These are phyloP conservation scores for Hormiphora californensis DNA, from an alignment of 37 sponge, comb jelly and placozoan species.

Conservation along the genomic window DNA sequence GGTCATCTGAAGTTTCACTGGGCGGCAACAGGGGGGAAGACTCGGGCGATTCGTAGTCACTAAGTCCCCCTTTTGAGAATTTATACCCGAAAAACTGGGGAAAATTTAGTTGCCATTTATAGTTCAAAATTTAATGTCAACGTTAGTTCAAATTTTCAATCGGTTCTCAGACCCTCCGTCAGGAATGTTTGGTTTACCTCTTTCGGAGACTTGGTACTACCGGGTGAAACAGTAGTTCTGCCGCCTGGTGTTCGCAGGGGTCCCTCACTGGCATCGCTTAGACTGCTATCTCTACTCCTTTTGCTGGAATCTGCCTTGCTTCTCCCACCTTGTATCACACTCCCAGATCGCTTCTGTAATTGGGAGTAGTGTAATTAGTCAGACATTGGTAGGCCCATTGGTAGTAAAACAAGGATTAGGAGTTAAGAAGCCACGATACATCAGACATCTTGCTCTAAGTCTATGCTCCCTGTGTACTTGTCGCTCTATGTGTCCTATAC, in stretches of 20 bases:
- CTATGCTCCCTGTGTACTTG: too few relatives aligned
- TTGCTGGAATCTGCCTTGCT: neutral
- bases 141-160: too few relatives aligned
- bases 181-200: neutral
- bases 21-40: neutral
- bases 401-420: too few relatives aligned
- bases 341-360: too few relatives aligned
- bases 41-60: slow-evolving; percentile 13
- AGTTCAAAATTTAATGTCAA: neutral
- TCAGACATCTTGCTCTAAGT: too few relatives aligned
- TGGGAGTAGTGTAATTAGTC: too few relatives aligned
- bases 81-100: slow-evolving; percentile 26
- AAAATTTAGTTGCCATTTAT: neutral
- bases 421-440: too few relatives aligned
- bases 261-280: slow-evolving; percentile 22
- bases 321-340: neutral
- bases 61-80: neutral
- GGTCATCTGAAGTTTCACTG: slow-evolving; percentile 14
- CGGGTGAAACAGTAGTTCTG: neutral
- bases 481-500: too few relatives aligned
- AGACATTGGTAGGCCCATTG: too few relatives aligned
- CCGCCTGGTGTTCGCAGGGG: neutral
- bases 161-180: neutral
- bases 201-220: slow-evolving; percentile 11
- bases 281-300: neutral